Percentiles rank a stretch among this genome's conserved stretches.
These are phyloP conservation scores for Trachymyrmex cornetzi DNA, from an alignment of 1,140 invertebrate genomes.

Conservation along the genomic window DNA sequence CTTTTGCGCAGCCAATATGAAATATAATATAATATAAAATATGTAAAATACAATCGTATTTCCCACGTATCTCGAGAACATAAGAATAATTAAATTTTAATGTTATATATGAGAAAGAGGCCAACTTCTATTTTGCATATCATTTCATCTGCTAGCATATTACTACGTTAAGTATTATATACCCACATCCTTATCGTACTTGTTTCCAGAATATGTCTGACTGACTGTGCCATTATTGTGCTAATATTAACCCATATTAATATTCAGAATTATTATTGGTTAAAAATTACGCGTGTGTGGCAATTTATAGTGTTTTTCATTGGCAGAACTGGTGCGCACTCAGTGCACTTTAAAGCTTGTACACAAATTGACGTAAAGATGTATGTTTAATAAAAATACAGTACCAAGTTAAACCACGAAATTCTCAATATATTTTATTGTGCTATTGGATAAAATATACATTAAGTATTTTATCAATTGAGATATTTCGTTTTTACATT, in stretches of 20 bases:
- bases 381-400: no score
- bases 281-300: neutral
- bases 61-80: neutral
- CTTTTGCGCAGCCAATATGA: neutral
- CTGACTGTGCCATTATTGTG: neutral
- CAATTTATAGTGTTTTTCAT: no score
- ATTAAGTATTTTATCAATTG: no score
- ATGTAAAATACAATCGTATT: slow-evolving; percentile 4
- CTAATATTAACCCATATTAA: slow-evolving; percentile 39
- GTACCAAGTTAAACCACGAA: no score
- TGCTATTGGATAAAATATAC: no score
- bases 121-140: slow-evolving; percentile 24
- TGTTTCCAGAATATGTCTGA: slow-evolving; percentile 18
- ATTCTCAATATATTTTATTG: no score
- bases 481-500: no score
- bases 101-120: slow-evolving; percentile 20
- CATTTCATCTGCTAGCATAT: neutral
- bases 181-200: neutral
- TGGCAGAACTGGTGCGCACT: no score
- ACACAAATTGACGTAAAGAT: no score
- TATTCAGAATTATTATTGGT: neutral
- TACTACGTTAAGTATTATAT: neutral
- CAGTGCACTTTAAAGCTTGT: no score
- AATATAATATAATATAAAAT: neutral
- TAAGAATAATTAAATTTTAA: slow-evolving; percentile 5